Evolutionary conservation across 1,140 invertebrate species (phyloP).

Genomic region (Penaeus indicus): DNA sequence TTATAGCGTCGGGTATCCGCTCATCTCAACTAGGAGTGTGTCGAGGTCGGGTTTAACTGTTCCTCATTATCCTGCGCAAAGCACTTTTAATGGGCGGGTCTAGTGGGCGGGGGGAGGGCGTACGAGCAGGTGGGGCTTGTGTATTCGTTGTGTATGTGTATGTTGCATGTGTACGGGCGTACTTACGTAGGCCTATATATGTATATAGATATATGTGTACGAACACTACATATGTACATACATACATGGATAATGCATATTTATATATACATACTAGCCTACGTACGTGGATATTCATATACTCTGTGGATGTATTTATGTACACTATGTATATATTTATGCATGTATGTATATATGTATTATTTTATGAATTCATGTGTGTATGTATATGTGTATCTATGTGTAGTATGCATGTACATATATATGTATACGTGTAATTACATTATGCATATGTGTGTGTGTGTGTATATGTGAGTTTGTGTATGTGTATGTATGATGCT

Average conservation of each 20-base stretch:
- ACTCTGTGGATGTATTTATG: no score
- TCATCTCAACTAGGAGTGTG: no score
- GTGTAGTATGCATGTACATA: neutral
- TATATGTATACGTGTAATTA: neutral
- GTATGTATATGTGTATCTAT: constrained; percentile 1
- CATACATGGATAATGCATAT: neutral
- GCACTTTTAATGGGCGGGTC: no score
- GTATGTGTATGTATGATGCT: no score
- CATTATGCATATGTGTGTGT: neutral
- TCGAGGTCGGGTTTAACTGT: no score
- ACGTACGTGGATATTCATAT: neutral
- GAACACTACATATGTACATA: neutral
- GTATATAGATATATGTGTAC: no score
- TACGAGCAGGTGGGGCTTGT: no score
- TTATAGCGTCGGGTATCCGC: no score
- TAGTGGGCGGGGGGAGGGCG: no score
- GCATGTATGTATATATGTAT: neutral
- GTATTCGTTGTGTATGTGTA: no score
- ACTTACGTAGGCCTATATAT: neutral
- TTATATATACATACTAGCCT: neutral
- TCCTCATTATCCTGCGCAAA: no score
- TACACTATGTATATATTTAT: no score
- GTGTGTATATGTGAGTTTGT: neutral
- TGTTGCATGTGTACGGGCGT: neutral
- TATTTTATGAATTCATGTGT: neutral